Evolutionary conservation across 2,113 vertebrate genomes (phyloP).

Genomic region (Gobius niger): DNA sequence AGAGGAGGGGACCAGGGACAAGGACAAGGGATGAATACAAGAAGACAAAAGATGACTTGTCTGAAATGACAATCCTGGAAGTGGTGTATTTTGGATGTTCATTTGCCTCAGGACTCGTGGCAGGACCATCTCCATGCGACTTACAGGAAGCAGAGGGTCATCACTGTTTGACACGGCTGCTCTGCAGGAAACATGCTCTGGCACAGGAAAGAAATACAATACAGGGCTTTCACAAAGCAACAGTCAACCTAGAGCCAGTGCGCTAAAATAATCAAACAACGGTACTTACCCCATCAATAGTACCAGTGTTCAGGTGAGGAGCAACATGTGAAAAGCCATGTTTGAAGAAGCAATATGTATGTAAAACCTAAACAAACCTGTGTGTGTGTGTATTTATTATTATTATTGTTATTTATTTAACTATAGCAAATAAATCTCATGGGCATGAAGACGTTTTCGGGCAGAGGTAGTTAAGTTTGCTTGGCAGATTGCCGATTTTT

Average conservation of each 20-base stretch:
- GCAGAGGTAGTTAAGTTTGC: too few relatives aligned
- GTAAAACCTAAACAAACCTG: background rate
- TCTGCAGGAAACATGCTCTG: constrained; percentile 85
- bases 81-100: constrained; percentile 35
- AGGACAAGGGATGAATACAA: background rate
- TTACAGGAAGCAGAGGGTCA: constrained; percentile 88
- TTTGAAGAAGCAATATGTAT: constrained; percentile 41
- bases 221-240: constrained; percentile 74
- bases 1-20: constrained; percentile 21
- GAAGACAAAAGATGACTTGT: constrained; percentile 3
- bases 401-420: too few relatives aligned
- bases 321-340: constrained; percentile 54
- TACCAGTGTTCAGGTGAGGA: constrained; percentile 54
- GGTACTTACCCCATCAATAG: constrained; percentile 62
- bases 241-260: constrained; percentile 57
- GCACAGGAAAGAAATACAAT: constrained; percentile 93
- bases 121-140: constrained; percentile 79
- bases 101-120: constrained; percentile 79
- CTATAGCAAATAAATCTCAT: too few relatives aligned
- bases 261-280: constrained; percentile 72
- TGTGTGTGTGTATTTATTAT: too few relatives aligned
- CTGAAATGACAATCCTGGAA: background rate
- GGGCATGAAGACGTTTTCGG: too few relatives aligned
- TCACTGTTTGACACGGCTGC: constrained; percentile 78
- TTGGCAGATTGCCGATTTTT: too few relatives aligned